Conservation (phyloP, 1,140 invertebrate genomes). For the Heliconius hermathena region DNA sequence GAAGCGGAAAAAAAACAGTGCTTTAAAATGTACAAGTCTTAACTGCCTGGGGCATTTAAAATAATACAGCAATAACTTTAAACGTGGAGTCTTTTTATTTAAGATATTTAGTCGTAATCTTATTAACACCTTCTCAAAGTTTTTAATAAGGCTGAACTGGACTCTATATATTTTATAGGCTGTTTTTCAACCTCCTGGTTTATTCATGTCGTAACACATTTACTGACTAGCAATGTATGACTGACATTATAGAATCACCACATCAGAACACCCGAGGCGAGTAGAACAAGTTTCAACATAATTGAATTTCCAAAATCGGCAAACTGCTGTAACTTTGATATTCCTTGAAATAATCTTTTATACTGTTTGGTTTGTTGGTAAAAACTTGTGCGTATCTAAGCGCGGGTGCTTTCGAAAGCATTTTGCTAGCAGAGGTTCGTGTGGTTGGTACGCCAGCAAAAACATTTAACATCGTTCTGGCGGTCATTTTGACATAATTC, state of each 20-base stretch:
- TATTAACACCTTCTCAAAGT: constrained; percentile 45
- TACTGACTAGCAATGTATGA: constrained; percentile 60
- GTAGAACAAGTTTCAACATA: constrained; percentile 59
- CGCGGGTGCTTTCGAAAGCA: constrained; percentile 16
- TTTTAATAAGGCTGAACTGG: constrained; percentile 24
- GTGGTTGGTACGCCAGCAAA: constrained; percentile 29
- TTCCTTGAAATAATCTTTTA: constrained; percentile 45
- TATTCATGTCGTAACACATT: constrained; percentile 64
- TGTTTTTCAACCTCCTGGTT: constrained; percentile 52
- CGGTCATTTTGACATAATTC: constrained; percentile 24
- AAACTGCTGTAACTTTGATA: constrained; percentile 45
- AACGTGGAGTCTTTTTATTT: background rate
- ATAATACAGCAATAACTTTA: background rate
- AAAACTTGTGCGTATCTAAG: constrained; percentile 31
- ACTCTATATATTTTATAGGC: constrained; percentile 36
- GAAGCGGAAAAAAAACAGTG: too few species aligned
- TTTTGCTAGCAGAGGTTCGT: constrained; percentile 32
- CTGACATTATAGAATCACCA: constrained; percentile 69
- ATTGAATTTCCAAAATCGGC: constrained; percentile 62
- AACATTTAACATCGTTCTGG: constrained; percentile 31
- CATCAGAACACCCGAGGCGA: constrained; percentile 54
- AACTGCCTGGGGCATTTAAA: background rate
- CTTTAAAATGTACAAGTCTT: background rate
- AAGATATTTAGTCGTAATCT: constrained; percentile 1
- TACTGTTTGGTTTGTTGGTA: constrained; percentile 24